Evolutionary conservation across 2,888 invertebrate species (phyloP), one percentile per base, ranked within the genome.

Genomic region (Brachypalpus laphriformis): DNA sequence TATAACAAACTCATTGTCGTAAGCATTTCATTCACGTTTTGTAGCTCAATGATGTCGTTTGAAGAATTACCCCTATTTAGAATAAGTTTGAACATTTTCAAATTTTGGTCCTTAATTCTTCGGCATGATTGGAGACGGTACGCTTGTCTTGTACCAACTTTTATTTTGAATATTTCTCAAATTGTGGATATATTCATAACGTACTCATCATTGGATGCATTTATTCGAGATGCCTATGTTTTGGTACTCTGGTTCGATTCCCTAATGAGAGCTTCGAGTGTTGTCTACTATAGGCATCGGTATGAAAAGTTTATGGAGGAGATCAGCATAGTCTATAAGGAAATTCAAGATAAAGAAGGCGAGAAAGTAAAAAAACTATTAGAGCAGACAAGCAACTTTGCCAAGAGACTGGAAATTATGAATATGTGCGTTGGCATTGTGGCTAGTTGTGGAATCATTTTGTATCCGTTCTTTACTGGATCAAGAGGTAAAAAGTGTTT

Each of bases 81-180:
- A 20, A 87, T 34, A 25, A 89, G 88, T 3, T 31, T 91, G 28
- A 88, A 87, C 57, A 82, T 90, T 7, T 88, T 90, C 88, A 89
- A 89, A 81, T 90, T 89, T 78, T 90, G 90, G 90, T 89, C 89
- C 0, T 88, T 89, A 82, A 83, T 90, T 0, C 88, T 87, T 20
- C 88, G 87, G 2, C 89, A 89, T 85, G 90, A 91, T 54, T 91
- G 90, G 90, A 88, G 89, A 0, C 88, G 90, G n/a, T 90, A 90
- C 77, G 74, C 88, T 11, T 88, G 42, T 28, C 75, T 90, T 51
- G 87, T 86, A 6, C 89, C 90, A 0, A 89, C 77, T 3, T 18
- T 81, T 0, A 28, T 89, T 3, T 78, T 90, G 16, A 90, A 88
- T 57, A 42, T 75, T 0, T 87, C 89, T 0, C 90, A 90, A 54